A percentile compares a stretch with the other conserved stretches of the same genome.
Evolutionary conservation across 2,797 vertebrate genomes (phyloP).

Genomic region (Sylvia borin): DNA sequence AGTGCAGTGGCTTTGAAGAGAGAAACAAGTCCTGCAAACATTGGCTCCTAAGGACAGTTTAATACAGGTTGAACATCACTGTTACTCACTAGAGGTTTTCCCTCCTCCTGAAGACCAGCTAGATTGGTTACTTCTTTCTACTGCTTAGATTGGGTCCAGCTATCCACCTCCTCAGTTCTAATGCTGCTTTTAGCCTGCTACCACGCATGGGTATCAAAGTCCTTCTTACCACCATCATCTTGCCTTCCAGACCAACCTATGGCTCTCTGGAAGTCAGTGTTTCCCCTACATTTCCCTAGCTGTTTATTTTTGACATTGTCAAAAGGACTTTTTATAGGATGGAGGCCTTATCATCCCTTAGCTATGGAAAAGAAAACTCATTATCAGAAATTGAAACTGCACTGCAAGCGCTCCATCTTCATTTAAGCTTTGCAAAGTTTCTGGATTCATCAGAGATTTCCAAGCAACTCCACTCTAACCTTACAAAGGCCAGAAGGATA

Average conservation of each 20-base stretch:
- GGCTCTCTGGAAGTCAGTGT: not conserved
- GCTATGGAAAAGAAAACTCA: not conserved
- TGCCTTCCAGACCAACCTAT: not conserved
- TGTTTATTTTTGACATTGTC: not conserved
- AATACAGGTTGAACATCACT: not conserved
- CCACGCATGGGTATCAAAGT: accelerated
- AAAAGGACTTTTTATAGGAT: not conserved
- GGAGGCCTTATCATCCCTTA: not conserved
- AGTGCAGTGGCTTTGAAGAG: not conserved
- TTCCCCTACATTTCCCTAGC: not conserved
- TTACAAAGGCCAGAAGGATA: not conserved
- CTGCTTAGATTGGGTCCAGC: accelerated
- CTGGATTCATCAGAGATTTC: not conserved
- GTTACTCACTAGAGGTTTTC: not conserved
- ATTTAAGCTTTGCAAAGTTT: not conserved
- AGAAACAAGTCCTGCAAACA: not conserved
- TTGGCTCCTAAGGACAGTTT: not conserved
- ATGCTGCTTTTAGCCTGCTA: not conserved
- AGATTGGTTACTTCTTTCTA: not conserved
- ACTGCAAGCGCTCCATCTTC: not conserved
- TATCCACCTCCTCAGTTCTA: not conserved
- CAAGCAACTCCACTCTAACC: not conserved
- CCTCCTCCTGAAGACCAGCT: not conserved
- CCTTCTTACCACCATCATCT: not conserved
- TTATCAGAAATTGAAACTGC: not conserved